A percentile compares a stretch with the other conserved stretches of the same genome.
Conservation (phyloP, 2,888 invertebrate genomes). For the Eledone cirrhosa region DNA sequence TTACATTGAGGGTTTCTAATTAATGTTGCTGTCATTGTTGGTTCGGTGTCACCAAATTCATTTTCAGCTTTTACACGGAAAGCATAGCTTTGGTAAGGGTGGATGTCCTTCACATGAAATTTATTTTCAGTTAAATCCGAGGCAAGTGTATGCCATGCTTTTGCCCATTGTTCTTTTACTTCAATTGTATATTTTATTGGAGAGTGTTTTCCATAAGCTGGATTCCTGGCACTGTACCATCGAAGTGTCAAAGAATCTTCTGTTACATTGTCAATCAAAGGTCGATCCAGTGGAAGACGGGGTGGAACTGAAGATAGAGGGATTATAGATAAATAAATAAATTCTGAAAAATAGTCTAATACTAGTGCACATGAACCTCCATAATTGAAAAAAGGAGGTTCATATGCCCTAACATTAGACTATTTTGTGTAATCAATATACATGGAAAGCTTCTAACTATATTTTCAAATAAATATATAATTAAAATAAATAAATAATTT, state of each 20-base stretch:
- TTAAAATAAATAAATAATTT: too few relatives aligned
- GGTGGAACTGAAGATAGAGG: constrained; percentile 44
- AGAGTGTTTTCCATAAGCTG: constrained; percentile 75
- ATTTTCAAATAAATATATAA: too few relatives aligned
- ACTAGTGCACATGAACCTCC: too few relatives aligned
- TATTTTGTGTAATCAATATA: too few relatives aligned
- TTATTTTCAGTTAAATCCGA: constrained; percentile 45
- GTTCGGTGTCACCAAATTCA: constrained; percentile 94
- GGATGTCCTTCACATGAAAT: constrained; percentile 69
- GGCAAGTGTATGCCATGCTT: constrained; percentile 42
- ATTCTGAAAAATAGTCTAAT: too few relatives aligned
- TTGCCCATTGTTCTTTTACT: constrained; percentile 44
- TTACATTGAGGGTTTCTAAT: constrained; percentile 39
- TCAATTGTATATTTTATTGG: constrained; percentile 96
- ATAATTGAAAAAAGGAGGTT: too few relatives aligned
- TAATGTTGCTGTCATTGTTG: constrained; percentile 83
- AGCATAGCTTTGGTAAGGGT: constrained; percentile 93
- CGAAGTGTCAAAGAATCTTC: constrained; percentile 87
- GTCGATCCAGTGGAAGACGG: constrained; percentile 74
- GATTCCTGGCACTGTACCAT: constrained; percentile 93
- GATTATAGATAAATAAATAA: too few relatives aligned
- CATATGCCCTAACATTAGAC: too few relatives aligned
- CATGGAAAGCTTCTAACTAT: too few relatives aligned
- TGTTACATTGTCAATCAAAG: constrained; percentile 91
- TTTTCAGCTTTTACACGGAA: constrained; percentile 96